Evolutionary conservation across 1,140 invertebrate species (phyloP).

Genomic region (Drosophila ogumai): DNA sequence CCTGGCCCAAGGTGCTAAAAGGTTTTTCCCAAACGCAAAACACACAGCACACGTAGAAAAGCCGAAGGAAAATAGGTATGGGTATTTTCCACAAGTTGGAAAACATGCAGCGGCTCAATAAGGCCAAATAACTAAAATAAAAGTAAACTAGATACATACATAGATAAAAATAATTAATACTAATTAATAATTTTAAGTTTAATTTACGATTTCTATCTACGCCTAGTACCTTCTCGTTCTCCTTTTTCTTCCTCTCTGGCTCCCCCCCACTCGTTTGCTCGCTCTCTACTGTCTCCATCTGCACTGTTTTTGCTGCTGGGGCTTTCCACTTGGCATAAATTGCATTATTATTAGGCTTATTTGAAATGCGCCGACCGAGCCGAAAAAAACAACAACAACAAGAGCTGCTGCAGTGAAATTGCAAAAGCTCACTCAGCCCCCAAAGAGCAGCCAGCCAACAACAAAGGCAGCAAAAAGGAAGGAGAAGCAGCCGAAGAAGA

Average conservation of each 20-base stretch:
- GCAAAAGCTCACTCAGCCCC: slow-evolving; percentile 56
- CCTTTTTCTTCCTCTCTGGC: background rate
- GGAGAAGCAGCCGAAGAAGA: slow-evolving; percentile 27
- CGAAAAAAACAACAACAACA: slow-evolving; percentile 22
- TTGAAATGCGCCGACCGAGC: slow-evolving; percentile 74
- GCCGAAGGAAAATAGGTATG: background rate
- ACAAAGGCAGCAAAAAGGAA: slow-evolving; percentile 21
- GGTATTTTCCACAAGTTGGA: slow-evolving; percentile 16
- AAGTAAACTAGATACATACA: background rate
- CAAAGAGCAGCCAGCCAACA: slow-evolving; percentile 28
- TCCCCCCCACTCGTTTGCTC: background rate
- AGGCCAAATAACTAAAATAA: too few species aligned
- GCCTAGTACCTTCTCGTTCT: background rate
- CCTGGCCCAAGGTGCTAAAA: slow-evolving; percentile 72
- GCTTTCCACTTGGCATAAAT: slow-evolving; percentile 73
- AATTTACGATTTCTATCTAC: too few species aligned
- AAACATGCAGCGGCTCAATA: background rate
- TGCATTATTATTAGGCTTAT: slow-evolving; percentile 82
- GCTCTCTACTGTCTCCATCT: slow-evolving; percentile 1
- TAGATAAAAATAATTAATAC: too few species aligned
- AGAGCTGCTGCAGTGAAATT: slow-evolving; percentile 75
- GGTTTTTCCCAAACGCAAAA: slow-evolving; percentile 57
- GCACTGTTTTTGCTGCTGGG: slow-evolving; percentile 40
- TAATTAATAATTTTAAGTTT: too few species aligned
- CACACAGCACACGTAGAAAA: slow-evolving; percentile 4